Evolutionary conservation across 2,797 vertebrate species (phyloP), one percentile per base, ranked within the genome.

Genomic region (Lateolabrax maculatus): DNA sequence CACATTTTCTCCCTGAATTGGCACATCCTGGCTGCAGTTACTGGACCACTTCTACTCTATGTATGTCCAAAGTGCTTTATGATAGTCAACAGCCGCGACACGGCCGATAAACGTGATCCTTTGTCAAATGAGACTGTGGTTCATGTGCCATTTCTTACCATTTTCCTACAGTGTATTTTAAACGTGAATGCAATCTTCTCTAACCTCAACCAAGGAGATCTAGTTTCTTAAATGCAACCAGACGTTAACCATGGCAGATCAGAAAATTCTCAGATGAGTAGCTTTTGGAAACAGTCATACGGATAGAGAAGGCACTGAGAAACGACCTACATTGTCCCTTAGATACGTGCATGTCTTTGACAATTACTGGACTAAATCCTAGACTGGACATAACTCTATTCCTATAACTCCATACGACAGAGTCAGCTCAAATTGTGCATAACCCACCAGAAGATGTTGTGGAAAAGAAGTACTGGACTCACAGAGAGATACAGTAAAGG

Each of bases 401-500:
- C 9, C 1, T 23, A 13, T 29, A 29, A 2, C 23, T 57, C 12
- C 37, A 25, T 8, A 41, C 1, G 2, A n/a, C 18, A 53, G 13
- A 31, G 39, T 9, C 15, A 25, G 31, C 36, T 67, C 9, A 58
- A 31, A 56, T 13, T 41, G 37, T 70, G 27, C 21, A 44, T 29
- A 70, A 51, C 9, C 37, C 64, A 41, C 12, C 62, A 31, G 64
- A 55, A 56, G 44, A 80, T 71, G 48, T 23, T 9, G 43, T 34
- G 15, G 70, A 39, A 55, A 10, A 46, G n/a, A 78, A 71, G 46
- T 15, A 25, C 18, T 29, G 58, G 34, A 43, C 48, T 31, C 21
- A 75, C 21, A n/a, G 41, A 60, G 21, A 52, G 31, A 73, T 71
- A 87, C 81, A 81, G 75, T 53, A 43, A 48, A 64, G 43, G 39